phyloP scores from a whole-genome alignment of 2,888 invertebrate genomes.

The Amblyjoppa proteus region DNA sequence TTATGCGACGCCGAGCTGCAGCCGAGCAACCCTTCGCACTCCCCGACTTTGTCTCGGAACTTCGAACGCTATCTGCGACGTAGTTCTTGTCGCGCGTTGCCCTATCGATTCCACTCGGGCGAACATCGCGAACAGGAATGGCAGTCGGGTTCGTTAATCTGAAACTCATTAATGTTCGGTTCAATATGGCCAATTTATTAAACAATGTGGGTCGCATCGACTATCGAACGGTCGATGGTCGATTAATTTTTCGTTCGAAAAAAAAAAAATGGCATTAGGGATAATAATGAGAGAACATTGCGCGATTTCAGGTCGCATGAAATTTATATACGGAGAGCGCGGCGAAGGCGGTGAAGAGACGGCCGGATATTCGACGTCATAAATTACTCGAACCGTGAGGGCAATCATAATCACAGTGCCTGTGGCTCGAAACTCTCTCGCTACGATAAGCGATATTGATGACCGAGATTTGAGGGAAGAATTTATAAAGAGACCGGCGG shows the following conservation, averaged over 20 bases:
- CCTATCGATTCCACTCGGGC: conserved; percentile 48
- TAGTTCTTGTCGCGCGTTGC: conserved; percentile 3
- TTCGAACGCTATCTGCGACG: conserved; percentile 46
- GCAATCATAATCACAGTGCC: conserved; percentile 48
- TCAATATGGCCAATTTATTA: neutral
- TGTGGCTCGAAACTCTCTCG: conserved; percentile 41
- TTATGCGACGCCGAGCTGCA: conserved; percentile 66
- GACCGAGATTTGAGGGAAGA: conserved; percentile 81
- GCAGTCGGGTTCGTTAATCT: neutral
- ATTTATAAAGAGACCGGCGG: conserved; percentile 71
- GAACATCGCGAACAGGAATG: conserved; percentile 44
- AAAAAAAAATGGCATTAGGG: neutral
- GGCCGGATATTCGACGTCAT: conserved; percentile 45
- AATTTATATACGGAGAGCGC: neutral
- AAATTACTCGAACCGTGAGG: conserved; percentile 52
- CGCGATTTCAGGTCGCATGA: neutral
- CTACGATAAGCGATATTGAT: conserved; percentile 82
- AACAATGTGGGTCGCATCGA: neutral
- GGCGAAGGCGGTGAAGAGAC: conserved; percentile 26
- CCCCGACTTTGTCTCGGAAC: conserved; percentile 65
- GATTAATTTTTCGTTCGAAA: neutral
- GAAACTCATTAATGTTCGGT: neutral
- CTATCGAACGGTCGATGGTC: neutral
- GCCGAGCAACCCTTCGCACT: conserved; percentile 63
- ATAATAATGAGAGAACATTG: too few relatives aligned